These are phyloP conservation scores for Mactra quadrangularis DNA, from an alignment of 1,140 invertebrate genomes.

Conservation along the genomic window DNA sequence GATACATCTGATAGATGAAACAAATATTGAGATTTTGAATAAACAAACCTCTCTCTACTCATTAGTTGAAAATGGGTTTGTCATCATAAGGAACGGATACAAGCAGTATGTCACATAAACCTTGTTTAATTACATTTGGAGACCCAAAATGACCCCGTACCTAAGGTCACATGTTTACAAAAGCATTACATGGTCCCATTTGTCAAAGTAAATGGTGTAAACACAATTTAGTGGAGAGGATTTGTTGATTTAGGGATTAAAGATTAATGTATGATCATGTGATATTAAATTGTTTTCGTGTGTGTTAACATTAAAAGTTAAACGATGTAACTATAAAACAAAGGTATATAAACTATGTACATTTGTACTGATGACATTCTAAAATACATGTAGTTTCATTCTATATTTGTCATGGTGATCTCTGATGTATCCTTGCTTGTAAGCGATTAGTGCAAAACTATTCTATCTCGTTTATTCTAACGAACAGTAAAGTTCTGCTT, in stretches of 20 bases:
- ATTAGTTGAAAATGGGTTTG: conserved; percentile 29
- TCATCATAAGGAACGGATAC: conserved; percentile 4
- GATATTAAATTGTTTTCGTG: no score
- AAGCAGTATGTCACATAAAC: conserved; percentile 12
- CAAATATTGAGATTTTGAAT: conserved; percentile 22
- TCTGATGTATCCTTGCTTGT: no score
- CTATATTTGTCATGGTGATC: no score
- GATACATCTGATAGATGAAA: conserved; percentile 20
- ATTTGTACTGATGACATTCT: no score
- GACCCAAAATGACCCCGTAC: not conserved
- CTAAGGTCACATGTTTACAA: conserved; percentile 24
- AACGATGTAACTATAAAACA: no score
- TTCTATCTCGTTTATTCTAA: no score
- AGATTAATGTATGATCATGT: no score
- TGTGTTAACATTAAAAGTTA: no score
- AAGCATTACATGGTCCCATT: conserved; percentile 5
- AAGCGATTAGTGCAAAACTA: no score
- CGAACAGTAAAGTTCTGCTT: no score
- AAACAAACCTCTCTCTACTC: conserved; percentile 22
- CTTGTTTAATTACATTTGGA: not conserved
- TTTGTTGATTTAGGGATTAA: conserved; percentile 19
- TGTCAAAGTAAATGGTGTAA: not conserved
- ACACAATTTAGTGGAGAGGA: conserved; percentile 7
- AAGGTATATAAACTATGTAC: no score
- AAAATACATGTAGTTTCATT: no score